Evolutionary conservation across 1,140 invertebrate genomes (phyloP), one percentile per base, ranked within the genome.

Genomic region (Marisa cornuarietis): DNA sequence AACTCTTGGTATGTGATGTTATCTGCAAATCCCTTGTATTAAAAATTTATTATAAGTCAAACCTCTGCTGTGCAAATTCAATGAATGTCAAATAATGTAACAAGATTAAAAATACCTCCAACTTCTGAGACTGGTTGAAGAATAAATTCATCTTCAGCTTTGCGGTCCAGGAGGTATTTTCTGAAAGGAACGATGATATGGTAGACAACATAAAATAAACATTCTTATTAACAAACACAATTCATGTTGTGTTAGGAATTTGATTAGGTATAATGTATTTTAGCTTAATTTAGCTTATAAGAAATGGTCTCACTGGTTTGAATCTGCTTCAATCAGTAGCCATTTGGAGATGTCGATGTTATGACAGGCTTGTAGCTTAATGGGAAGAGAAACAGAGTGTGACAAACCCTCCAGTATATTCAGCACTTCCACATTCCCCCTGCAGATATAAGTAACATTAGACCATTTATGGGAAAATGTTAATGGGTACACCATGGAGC

Each of bases 51-150:
- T 2, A 42, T 42, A n/a, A n/a, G n/a, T n/a, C n/a, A 58, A 58
- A 58, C 4, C 54, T 58, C 54, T 69, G 68, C 68, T n/a, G 68
- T 18, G 26, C 16, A 69, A 26, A 6, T 49, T 16, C 65, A 66
- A 26, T 1, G 1, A 22, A 69, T 11, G 71, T 71, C n/a, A 71
- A 49, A 16, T 83, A 52, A 31, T 66, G 62, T 16, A 75, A 52
- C 63, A 58, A 58, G 54, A 58, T 58, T 2, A 18, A 58, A 58
- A 58, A 75, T 65, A 74, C 81, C 80, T 78, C 78, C 82, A 52
- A 78, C 76, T 66, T 86, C 89, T 13, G 87, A 79, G 13, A 93
- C 76, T 52, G 88, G 82, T 79, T 86, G 85, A 10, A 93, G 86
- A 54, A 69, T 76, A 78, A 87, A 88, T 49, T 84, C 83, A 49